Percentiles rank a stretch among this genome's conserved stretches.
These are phyloP conservation scores for Sphyrna mokarran DNA, from an alignment of 2,113 vertebrate species.

Conservation along the genomic window DNA sequence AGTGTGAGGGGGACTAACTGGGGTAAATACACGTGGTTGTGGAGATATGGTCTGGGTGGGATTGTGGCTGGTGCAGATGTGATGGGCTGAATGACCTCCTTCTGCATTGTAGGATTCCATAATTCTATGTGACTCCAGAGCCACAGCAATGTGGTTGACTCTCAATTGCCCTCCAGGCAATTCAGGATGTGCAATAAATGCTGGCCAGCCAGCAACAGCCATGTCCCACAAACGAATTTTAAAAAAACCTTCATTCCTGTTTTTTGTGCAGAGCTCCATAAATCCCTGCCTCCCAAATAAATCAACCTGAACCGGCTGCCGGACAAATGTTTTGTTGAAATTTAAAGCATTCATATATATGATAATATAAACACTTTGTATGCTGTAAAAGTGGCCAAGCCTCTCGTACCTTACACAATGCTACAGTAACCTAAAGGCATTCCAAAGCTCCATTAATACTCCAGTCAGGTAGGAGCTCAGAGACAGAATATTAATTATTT, in stretches of 20 bases:
- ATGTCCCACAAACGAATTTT: too few species aligned
- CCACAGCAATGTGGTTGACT: too few species aligned
- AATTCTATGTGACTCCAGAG: too few species aligned
- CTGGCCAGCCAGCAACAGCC: too few species aligned
- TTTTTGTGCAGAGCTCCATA: background rate
- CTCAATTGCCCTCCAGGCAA: too few species aligned
- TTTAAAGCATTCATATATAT: background rate
- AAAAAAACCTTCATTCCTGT: background rate
- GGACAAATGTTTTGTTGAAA: background rate
- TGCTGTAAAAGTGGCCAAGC: background rate
- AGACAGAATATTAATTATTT: slow-evolving; percentile 34
- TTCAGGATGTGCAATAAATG: too few species aligned
- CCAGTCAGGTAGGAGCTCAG: slow-evolving; percentile 15
- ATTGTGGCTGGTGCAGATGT: too few species aligned
- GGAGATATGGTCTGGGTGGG: too few species aligned
- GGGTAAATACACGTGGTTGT: too few species aligned
- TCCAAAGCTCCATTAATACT: background rate
- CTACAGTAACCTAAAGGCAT: background rate
- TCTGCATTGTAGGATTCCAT: too few species aligned
- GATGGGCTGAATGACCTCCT: too few species aligned
- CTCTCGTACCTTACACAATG: background rate
- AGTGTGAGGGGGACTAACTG: too few species aligned
- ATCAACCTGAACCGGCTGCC: background rate
- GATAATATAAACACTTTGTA: background rate
- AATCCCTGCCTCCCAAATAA: background rate